Base-by-base conservation (phyloP, 1,140 invertebrate genomes). In the Drosophila repletoides region DNA sequence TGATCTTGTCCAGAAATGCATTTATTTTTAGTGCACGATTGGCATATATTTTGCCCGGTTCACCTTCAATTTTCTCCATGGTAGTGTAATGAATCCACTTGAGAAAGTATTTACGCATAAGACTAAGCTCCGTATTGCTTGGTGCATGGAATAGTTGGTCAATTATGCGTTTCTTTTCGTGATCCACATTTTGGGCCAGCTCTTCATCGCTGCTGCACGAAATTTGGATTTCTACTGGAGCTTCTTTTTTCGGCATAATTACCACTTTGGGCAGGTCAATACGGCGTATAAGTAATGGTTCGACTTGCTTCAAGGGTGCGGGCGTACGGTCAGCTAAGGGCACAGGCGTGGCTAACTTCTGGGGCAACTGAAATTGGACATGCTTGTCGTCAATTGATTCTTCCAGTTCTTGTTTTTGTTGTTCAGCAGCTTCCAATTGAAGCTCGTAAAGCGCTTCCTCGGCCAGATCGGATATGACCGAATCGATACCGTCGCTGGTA, bases 71-170 rank as follows among this genome's bases (percentile, higher is more conserved):
- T 61, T 81, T 89, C 36, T 87, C 76, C 12, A 90, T 67, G 36
- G 84, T 90, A 1, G 74, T 89, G 21, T 76, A 88, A 52, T 91
- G 89, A 14, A 87, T 73, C 91, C 91, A 91, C 33, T 67, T 80
- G 4, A 89, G 61, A 22, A 91, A 91, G 56, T 90, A 91, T 45
- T 90, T 90, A 3, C 73, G 81, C 59, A 91, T 51, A 1, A 88
- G 26, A n/a, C 52, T 61, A 10, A 55, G 28, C 3, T 88, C 53
- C 0, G 69, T 49, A 5, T 83, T 56, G 4, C 65, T 49, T 5
- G 68, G 58, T 15, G 71, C 56, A 14, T 69, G 48, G 36, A 90
- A 90, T 1, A 90, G 51, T 24, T 90, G 52, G 0, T 68, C 75
- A 19, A 90, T 90, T 9, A 89, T 90, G 14, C 63, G 61, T 38